Base-by-base conservation (phyloP, 2,797 vertebrate species). In the Smutsia gigantea region DNA sequence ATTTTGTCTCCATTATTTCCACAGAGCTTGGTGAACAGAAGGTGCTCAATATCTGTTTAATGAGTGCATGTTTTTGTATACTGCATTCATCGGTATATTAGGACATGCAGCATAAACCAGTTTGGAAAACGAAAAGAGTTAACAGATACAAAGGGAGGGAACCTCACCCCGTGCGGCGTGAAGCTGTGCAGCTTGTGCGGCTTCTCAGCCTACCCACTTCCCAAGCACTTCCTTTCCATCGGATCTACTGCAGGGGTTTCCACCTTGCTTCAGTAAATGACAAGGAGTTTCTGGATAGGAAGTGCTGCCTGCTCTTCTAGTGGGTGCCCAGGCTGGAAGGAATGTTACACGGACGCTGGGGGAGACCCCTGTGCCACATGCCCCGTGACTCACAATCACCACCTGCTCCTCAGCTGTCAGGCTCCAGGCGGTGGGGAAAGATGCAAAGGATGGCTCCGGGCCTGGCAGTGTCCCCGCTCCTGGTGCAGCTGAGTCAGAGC, bases 371-470 rank as follows among this genome's bases (percentile, higher is more conserved):
- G 31, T 46, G 46, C 46, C 5, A 1, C 71, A 17, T n/a, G 31
- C 49, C 89, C 59, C 7, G 0, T 3, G 87, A 64, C 72, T 46
- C 31, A 61, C 9, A 23, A 3, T 31, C 37, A 15, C 31, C 17
- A 10, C 5, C 15, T 18, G 66, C 19, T 6, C 64, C 8, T 8
- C 11, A 1, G 29, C 37, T 57, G 49, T 27, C 37, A 23, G 66
- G n/a, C 63, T 55, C 51, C 18, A 2, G n/a, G 72, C 5, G 1
- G 10, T 1, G 15, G 59, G 66, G 15, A 10, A 15, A 2, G 27
- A 61, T 11, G 2, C 8, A 21, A 1, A 46, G 1, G 2, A 3
- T 3, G 42, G n/a, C 17, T 31, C 5, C 46, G 46, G 46, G 46
- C 46, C 46, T 46, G 46, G 46, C 46, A 46, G 46, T 46, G 46